These are phyloP conservation scores for Phthorimaea operculella DNA, from an alignment of 1,140 invertebrate genomes.

Conservation along the genomic window DNA sequence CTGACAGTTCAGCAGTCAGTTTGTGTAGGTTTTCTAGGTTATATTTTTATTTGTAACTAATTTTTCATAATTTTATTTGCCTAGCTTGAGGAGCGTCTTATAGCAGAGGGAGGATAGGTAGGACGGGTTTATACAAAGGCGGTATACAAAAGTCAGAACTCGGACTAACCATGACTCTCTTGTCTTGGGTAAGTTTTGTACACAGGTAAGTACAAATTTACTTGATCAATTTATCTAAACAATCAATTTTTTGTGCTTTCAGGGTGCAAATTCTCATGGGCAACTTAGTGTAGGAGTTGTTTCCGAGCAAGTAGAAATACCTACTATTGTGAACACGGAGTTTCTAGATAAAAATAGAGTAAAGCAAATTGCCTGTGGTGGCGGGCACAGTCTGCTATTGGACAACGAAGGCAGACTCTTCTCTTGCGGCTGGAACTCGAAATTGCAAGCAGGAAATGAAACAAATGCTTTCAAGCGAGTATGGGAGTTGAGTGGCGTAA, in stretches of 20 bases:
- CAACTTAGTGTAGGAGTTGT: slow-evolving; percentile 77
- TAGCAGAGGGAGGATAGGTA: too few species aligned
- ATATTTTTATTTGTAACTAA: too few species aligned
- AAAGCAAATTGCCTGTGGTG: slow-evolving; percentile 76
- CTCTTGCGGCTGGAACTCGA: slow-evolving; percentile 89
- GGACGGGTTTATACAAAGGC: too few species aligned
- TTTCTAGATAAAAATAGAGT: slow-evolving; percentile 58
- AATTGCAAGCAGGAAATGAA: slow-evolving; percentile 78
- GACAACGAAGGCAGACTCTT: slow-evolving; percentile 76
- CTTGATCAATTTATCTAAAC: background rate
- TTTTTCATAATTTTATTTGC: too few species aligned
- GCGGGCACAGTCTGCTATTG: slow-evolving; percentile 79
- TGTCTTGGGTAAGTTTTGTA: background rate
- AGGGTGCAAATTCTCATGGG: slow-evolving; percentile 89
- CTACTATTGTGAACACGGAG: slow-evolving; percentile 69
- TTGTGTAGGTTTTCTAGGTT: too few species aligned
- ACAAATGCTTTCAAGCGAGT: slow-evolving; percentile 68
- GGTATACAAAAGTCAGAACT: too few species aligned
- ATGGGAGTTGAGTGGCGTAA: slow-evolving; percentile 67
- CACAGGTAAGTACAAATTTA: too few species aligned
- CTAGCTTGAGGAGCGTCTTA: too few species aligned
- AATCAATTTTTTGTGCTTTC: slow-evolving; percentile 17
- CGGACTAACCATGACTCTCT: background rate
- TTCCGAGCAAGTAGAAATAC: slow-evolving; percentile 75
- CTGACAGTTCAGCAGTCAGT: too few species aligned